Evolutionary conservation across 2,888 invertebrate genomes (phyloP).

Genomic region (Bedellia somnulentella): DNA sequence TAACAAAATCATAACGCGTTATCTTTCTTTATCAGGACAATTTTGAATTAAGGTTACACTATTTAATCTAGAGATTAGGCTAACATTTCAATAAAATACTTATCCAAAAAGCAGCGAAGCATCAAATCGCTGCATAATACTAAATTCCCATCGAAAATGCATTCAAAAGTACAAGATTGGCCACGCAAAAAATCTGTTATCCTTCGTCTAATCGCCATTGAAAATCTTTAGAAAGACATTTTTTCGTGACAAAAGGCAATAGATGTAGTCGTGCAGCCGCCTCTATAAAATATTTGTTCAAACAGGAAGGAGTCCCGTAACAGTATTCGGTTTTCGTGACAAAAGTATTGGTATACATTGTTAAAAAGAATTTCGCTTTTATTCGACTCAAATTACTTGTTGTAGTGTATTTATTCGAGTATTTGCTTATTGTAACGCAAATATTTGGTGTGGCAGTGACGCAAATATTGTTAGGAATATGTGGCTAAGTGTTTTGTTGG

Average conservation of each 20-base stretch:
- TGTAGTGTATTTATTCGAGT: too few species aligned
- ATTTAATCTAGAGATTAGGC: conserved; percentile 2
- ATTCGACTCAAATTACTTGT: too few species aligned
- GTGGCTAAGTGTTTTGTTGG: too few species aligned
- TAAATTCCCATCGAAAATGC: conserved; percentile 1
- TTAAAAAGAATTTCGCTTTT: too few species aligned
- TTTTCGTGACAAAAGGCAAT: conserved; percentile 3
- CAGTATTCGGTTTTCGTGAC: conserved; percentile 2
- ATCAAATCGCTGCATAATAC: conserved; percentile 6
- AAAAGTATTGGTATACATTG: conserved; percentile 3
- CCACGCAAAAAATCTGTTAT: conserved; percentile 2
- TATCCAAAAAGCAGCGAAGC: conserved; percentile 2
- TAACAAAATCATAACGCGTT: too few species aligned
- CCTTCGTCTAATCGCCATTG: conserved; percentile 3
- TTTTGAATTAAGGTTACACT: conserved; percentile 6
- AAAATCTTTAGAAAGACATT: conserved; percentile 3
- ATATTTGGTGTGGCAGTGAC: too few species aligned
- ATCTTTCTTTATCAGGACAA: too few species aligned
- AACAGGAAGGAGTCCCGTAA: conserved; percentile 25
- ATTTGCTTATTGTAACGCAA: too few species aligned
- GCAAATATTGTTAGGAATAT: too few species aligned
- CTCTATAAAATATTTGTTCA: conserved; percentile 26
- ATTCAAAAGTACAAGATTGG: conserved; percentile 2
- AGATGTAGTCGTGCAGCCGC: conserved; percentile 2
- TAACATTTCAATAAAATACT: conserved; percentile 7